These are phyloP conservation scores for Crax fasciolata DNA, from an alignment of 2,797 vertebrate genomes.

Conservation along the genomic window DNA sequence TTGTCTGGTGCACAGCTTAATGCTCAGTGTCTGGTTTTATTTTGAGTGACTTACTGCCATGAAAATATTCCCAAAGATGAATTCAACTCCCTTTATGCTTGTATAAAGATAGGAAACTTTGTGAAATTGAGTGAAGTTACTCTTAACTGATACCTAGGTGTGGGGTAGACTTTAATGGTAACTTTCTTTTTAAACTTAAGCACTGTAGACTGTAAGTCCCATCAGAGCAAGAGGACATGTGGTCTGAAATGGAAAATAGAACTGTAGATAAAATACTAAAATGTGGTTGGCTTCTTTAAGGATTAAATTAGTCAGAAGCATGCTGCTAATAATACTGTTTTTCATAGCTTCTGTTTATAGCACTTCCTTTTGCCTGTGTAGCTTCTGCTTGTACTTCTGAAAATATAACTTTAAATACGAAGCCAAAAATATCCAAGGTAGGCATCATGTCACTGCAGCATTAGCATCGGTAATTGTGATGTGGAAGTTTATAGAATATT, in stretches of 20 bases:
- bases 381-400: background rate
- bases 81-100: background rate
- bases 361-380: background rate
- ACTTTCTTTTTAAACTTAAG: background rate
- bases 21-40: background rate
- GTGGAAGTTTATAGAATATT: background rate
- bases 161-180: background rate
- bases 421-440: background rate
- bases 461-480: background rate
- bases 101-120: background rate
- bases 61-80: background rate
- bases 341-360: background rate
- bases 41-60: background rate
- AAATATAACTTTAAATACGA: background rate
- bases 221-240: background rate
- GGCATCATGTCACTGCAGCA: background rate
- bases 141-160: background rate
- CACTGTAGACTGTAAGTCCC: background rate
- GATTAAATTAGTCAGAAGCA: slow-evolving; percentile 18
- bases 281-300: background rate
- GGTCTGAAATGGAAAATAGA: background rate
- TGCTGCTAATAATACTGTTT: background rate
- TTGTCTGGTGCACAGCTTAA: background rate
- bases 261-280: background rate
- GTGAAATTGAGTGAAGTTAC: background rate